Base-by-base conservation (phyloP, 2,888 invertebrate species). In the Acanthosoma haemorrhoidale region DNA sequence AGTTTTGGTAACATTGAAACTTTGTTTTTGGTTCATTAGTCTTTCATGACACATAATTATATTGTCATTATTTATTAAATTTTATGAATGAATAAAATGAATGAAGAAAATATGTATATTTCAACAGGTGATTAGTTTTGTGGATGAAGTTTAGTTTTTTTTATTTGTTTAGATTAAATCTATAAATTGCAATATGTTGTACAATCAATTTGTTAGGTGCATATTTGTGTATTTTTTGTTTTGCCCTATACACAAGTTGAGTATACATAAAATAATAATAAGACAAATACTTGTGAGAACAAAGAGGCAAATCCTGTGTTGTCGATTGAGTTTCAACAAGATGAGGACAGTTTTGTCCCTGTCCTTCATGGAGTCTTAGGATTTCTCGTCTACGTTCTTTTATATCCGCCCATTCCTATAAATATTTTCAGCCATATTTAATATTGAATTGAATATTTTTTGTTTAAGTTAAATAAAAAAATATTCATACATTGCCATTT, bases 341-440 rank as follows among this genome's bases (percentile, higher is more conserved):
- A 70, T 79, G 80, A 8, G 80, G 79, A 72, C 80, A 80, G 4
- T 77, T 78, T 6, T 77, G 76, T 3, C 80, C 80, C 61, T 77
- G 77, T 1, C 80, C 80, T 57, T 78, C 78, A 31, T 79, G 79
- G 57, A 80, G 71, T 51, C 77, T 74, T 9, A 79, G 73, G 5
- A 79, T 77, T 57, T 78, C 76, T 16, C 80, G 73, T 43, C 74
- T 75, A 18, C 80, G 72, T 69, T 77, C 77, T n/a, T 78, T 76
- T 15, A 79, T 75, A 72, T 80, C 80, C 6, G 79, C 76, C 68
- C 78, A 76, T 5, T 77, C 77, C 77, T 78, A 71, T 31, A 68
- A 72, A 57, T 6, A 74, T 38, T 29, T 36, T 36, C 36, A 9
- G 13, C 36, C 13, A 36, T 36, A 36, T 9, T 36, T 36, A 9